Conservation (phyloP, 1,140 invertebrate genomes). For the Ganaspis sp. region DNA sequence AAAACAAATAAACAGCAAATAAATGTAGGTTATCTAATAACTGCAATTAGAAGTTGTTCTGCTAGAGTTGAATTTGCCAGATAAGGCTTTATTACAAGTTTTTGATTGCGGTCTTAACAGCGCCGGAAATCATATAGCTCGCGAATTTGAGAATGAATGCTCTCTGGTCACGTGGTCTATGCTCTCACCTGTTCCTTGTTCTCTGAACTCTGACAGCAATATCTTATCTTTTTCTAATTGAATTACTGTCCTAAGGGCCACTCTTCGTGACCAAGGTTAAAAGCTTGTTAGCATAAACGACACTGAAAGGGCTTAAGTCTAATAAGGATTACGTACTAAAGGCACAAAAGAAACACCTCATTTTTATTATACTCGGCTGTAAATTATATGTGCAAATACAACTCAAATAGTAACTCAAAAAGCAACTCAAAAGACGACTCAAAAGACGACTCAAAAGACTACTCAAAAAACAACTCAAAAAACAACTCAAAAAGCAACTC, state of each 20-base stretch:
- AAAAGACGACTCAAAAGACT: no score
- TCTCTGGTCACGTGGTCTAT: neutral
- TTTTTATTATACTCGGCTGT: no score
- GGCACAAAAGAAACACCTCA: no score
- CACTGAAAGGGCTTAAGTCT: conserved; percentile 24
- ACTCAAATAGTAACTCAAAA: no score
- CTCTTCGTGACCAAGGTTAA: conserved; percentile 35
- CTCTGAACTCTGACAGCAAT: neutral
- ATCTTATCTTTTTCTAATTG: conserved; percentile 21
- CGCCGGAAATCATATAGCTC: neutral
- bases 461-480: no score
- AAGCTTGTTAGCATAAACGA: conserved; percentile 49
- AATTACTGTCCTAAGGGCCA: conserved; percentile 29
- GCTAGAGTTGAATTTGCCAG: neutral
- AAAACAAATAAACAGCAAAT: neutral
- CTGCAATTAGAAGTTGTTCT: neutral
- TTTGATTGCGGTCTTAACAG: neutral
- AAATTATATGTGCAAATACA: no score
- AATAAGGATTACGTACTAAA: neutral
- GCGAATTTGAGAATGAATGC: conserved; percentile 6
- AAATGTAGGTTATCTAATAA: neutral
- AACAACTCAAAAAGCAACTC: no score
- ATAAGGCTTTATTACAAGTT: neutral
- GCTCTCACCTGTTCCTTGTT: neutral
- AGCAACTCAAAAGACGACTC: no score